Evolutionary conservation across 2,888 invertebrate genomes (phyloP).

Genomic region (Synanthedon vespiformis): DNA sequence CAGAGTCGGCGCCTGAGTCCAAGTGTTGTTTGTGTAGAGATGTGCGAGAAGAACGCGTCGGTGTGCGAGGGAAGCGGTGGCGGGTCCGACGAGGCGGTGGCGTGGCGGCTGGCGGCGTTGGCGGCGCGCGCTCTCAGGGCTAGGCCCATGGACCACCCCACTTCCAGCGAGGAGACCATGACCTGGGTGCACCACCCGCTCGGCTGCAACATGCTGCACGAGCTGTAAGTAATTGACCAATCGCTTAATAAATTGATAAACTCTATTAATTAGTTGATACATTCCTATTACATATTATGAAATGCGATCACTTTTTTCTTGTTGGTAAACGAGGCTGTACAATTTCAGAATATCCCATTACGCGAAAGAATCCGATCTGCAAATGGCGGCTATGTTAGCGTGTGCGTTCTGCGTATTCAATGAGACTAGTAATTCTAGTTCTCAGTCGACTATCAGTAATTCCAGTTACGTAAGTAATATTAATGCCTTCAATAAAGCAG

Average conservation of each 20-base stretch:
- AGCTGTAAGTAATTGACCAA: constrained; percentile 75
- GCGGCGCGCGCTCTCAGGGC: constrained; percentile 68
- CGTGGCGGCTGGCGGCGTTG: constrained; percentile 87
- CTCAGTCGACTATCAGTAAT: constrained; percentile 67
- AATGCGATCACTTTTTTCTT: too few species aligned
- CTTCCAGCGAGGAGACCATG: constrained; percentile 74
- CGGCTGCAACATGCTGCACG: constrained; percentile 85
- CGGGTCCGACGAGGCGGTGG: constrained; percentile 85
- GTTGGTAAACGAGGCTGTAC: too few species aligned
- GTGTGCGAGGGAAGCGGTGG: constrained; percentile 78
- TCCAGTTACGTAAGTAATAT: constrained; percentile 50
- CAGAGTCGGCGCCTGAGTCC: not conserved
- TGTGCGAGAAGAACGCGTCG: constrained; percentile 85
- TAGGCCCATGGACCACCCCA: constrained; percentile 37
- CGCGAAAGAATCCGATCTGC: constrained; percentile 84
- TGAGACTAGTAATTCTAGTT: constrained; percentile 59
- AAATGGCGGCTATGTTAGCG: constrained; percentile 94
- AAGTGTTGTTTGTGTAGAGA: constrained; percentile 39
- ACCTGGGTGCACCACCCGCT: constrained; percentile 89
- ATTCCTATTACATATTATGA: too few species aligned
- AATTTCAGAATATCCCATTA: constrained; percentile 81
- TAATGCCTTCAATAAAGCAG: too few species aligned
- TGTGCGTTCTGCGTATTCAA: constrained; percentile 85
- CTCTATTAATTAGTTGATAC: too few species aligned
- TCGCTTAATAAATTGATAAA: not conserved